These are phyloP conservation scores for Leptodactylus fuscus DNA, from an alignment of 2,113 vertebrate genomes.

Conservation along the genomic window DNA sequence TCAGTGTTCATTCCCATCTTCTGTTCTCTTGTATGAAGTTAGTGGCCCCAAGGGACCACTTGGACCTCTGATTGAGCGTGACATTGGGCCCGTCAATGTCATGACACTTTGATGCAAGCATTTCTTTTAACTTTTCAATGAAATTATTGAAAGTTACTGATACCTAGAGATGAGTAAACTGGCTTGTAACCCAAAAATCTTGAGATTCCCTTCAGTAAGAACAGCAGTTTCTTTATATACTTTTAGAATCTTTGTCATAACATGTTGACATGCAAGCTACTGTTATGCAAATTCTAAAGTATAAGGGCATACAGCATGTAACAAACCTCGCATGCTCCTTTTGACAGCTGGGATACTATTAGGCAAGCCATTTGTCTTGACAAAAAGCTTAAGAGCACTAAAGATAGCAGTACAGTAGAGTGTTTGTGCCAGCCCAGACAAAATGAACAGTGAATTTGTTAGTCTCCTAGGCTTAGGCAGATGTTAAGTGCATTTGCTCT, in stretches of 20 bases:
- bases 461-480: conserved; percentile 55
- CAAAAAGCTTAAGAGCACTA: conserved; percentile 52
- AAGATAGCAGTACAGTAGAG: conserved; percentile 50
- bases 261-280: neutral
- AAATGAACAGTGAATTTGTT: conserved; percentile 47
- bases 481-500: conserved; percentile 56
- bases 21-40: too few relatives aligned
- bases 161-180: too few relatives aligned
- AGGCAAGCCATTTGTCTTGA: conserved; percentile 53
- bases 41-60: too few relatives aligned
- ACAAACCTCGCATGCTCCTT: conserved; percentile 30
- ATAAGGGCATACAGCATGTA: conserved; percentile 14
- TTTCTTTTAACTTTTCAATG: too few relatives aligned
- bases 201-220: neutral
- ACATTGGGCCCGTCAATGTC: too few relatives aligned
- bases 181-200: too few relatives aligned
- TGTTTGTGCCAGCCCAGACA: conserved; percentile 50
- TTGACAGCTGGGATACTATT: conserved; percentile 55
- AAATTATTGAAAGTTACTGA: too few relatives aligned
- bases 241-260: neutral
- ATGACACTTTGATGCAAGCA: too few relatives aligned
- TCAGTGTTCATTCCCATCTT: too few relatives aligned
- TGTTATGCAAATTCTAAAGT: conserved; percentile 14
- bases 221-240: neutral
- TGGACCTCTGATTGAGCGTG: too few relatives aligned